Percentiles rank a stretch among this genome's conserved stretches.
Evolutionary conservation across 1,140 invertebrate species (phyloP).

Genomic region (Dendrolimus punctatus): DNA sequence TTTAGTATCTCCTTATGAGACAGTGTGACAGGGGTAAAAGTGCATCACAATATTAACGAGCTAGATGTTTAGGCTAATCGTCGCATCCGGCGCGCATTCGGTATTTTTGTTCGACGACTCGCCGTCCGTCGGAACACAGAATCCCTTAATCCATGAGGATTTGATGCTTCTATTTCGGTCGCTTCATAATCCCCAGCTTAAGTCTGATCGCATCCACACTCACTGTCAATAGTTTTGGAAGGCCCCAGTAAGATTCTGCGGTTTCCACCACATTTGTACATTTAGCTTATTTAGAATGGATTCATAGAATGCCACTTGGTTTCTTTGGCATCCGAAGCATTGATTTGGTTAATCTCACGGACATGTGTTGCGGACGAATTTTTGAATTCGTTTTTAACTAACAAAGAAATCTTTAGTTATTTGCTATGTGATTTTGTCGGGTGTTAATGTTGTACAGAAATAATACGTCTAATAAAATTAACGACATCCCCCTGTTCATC

Average conservation of each 20-base stretch:
- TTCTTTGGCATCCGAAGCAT: slow-evolving; percentile 45
- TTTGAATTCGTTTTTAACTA: slow-evolving; percentile 2
- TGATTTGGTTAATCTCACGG: slow-evolving; percentile 31
- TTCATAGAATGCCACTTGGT: slow-evolving; percentile 56
- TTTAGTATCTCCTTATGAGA: background rate
- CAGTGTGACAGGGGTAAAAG: slow-evolving; percentile 23
- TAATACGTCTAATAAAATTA: no score
- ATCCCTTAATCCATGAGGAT: slow-evolving; percentile 68
- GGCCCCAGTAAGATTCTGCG: slow-evolving; percentile 63
- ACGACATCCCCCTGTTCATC: no score
- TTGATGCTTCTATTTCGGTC: slow-evolving; percentile 70
- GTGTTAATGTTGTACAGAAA: background rate
- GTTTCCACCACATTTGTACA: slow-evolving; percentile 46
- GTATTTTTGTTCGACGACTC: slow-evolving; percentile 64
- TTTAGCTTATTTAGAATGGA: slow-evolving; percentile 42
- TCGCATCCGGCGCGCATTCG: slow-evolving; percentile 64
- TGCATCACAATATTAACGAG: slow-evolving; percentile 51
- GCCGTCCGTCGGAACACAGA: slow-evolving; percentile 63
- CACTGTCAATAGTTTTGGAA: slow-evolving; percentile 70
- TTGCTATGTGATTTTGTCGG: background rate
- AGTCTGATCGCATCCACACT: slow-evolving; percentile 68
- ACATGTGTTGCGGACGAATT: slow-evolving; percentile 29
- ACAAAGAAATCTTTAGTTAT: background rate
- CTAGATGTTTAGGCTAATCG: slow-evolving; percentile 63
- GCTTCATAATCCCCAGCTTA: slow-evolving; percentile 68